These are phyloP conservation scores for Diloba caeruleocephala DNA, from an alignment of 2,888 invertebrate genomes.

Conservation along the genomic window DNA sequence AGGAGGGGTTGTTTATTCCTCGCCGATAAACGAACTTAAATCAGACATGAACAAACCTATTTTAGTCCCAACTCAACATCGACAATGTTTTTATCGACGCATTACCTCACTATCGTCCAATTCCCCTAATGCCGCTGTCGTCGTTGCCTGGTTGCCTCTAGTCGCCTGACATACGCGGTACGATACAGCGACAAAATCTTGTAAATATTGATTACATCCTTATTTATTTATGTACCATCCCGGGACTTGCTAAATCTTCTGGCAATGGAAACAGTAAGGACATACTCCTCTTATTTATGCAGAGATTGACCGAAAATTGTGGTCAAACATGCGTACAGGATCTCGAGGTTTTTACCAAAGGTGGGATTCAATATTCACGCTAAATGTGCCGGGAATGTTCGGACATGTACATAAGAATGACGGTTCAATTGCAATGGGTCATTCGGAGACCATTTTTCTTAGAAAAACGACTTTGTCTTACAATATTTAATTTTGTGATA, in stretches of 20 bases:
- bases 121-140: constrained; percentile 63
- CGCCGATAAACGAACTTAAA: too few species aligned
- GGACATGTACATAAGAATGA: constrained; percentile 50
- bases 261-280: constrained; percentile 39
- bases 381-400: constrained; percentile 45
- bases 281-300: constrained; percentile 48
- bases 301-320: constrained; percentile 46
- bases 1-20: too few species aligned
- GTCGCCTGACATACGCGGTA: constrained; percentile 53
- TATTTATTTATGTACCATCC: constrained; percentile 44
- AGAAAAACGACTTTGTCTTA: constrained; percentile 36
- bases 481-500: constrained; percentile 31
- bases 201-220: constrained; percentile 61
- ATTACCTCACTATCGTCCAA: constrained; percentile 62
- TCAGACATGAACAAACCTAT: constrained; percentile 1
- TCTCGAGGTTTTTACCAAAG: constrained; percentile 35
- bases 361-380: constrained; percentile 49
- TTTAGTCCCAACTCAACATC: constrained; percentile 22
- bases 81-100: constrained; percentile 52
- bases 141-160: constrained; percentile 52
- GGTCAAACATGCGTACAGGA: constrained; percentile 26
- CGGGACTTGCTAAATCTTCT: constrained; percentile 36
- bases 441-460: constrained; percentile 37
- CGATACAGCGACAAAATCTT: constrained; percentile 49
- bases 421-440: constrained; percentile 43